Percentiles rank a stretch among this genome's conserved stretches.
Conservation (phyloP, 2,888 invertebrate species). For the Ypsolopha sequella region DNA sequence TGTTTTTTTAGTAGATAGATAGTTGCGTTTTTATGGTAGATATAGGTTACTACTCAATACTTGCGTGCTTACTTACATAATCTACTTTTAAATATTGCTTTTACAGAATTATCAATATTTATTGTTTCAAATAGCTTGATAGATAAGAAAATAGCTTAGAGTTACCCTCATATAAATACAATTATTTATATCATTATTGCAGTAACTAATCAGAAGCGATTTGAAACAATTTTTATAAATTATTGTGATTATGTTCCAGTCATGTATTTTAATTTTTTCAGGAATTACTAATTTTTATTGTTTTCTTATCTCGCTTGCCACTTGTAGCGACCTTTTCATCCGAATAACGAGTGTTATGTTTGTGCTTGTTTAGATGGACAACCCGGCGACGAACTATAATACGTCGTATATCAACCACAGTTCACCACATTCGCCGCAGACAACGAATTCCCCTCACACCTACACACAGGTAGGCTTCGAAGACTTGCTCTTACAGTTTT, state of each 20-base stretch:
- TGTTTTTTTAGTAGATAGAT: too few species aligned
- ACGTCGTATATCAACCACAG: conserved; percentile 57
- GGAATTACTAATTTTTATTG: conserved; percentile 25
- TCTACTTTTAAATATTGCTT: too few species aligned
- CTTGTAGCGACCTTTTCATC: neutral
- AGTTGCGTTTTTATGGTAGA: too few species aligned
- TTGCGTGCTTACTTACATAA: too few species aligned
- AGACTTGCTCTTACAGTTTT: neutral
- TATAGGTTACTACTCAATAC: too few species aligned
- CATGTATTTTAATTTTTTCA: conserved; percentile 18
- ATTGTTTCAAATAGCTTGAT: too few species aligned
- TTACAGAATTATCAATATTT: too few species aligned
- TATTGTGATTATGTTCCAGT: neutral
- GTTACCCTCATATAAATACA: too few species aligned
- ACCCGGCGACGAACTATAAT: conserved; percentile 52
- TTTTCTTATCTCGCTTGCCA: conserved; percentile 25
- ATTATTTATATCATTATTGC: too few species aligned
- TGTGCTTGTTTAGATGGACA: conserved; percentile 42
- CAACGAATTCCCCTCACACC: conserved; percentile 53
- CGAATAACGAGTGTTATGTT: conserved; percentile 8
- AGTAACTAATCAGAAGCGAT: too few species aligned
- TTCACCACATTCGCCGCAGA: conserved; percentile 56
- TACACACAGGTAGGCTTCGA: conserved; percentile 49
- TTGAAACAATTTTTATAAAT: too few species aligned
- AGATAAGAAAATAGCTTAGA: too few species aligned